A percentile compares a stretch with the other conserved stretches of the same genome.
phyloP scores from a whole-genome alignment of 1,140 invertebrate genomes.

The Bombus polaris region DNA sequence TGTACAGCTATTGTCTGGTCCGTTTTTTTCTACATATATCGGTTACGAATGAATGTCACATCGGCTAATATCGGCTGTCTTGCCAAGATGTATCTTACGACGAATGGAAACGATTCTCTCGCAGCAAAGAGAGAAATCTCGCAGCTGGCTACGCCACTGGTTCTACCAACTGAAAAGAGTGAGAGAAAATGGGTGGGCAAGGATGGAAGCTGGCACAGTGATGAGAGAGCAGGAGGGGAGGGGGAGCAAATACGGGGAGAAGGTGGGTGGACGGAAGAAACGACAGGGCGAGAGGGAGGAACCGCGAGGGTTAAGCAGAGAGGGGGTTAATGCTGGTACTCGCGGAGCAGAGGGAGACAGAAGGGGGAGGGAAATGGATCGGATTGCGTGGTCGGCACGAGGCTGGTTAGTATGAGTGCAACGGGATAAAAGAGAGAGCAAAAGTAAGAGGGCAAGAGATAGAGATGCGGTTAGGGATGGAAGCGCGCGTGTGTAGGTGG shows the following conservation, averaged over 20 bases:
- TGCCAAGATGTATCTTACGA: neutral
- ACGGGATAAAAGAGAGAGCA: slow-evolving; percentile 46
- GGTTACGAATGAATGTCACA: neutral
- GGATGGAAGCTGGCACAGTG: slow-evolving; percentile 63
- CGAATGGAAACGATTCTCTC: neutral
- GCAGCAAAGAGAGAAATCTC: slow-evolving; percentile 9
- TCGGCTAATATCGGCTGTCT: neutral
- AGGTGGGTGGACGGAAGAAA: slow-evolving; percentile 20
- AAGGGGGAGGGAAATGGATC: slow-evolving; percentile 50
- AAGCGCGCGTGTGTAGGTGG: neutral
- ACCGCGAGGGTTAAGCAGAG: slow-evolving; percentile 59
- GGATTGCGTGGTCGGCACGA: slow-evolving; percentile 62
- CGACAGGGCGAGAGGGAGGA: slow-evolving; percentile 15
- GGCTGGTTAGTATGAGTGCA: slow-evolving; percentile 47
- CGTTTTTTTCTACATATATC: neutral
- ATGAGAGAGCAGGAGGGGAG: slow-evolving; percentile 48
- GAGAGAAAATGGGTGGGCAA: slow-evolving; percentile 59
- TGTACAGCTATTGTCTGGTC: neutral
- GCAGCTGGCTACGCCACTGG: slow-evolving; percentile 50
- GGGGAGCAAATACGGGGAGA: slow-evolving; percentile 20
- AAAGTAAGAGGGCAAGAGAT: slow-evolving; percentile 44
- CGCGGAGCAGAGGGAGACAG: neutral
- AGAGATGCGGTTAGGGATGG: slow-evolving; percentile 13
- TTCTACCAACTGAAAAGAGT: slow-evolving; percentile 51
- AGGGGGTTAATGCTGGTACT: slow-evolving; percentile 46